Percentiles rank a stretch among this genome's conserved stretches.
phyloP scores from a whole-genome alignment of 2,888 invertebrate species.

The Drosophila colorata region DNA sequence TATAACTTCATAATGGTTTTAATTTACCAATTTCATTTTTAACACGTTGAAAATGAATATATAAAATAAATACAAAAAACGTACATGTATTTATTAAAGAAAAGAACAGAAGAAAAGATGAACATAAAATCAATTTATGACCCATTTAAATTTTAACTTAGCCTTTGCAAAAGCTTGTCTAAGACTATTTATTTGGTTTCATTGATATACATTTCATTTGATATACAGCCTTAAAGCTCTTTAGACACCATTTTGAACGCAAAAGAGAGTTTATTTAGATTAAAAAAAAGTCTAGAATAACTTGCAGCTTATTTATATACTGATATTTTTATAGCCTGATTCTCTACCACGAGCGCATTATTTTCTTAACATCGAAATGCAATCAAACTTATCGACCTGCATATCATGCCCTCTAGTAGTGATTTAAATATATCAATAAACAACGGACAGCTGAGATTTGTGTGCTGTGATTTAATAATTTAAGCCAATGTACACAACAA shows the following conservation, averaged over 20 bases:
- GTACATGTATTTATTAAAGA: too few relatives aligned
- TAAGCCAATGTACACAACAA: constrained; percentile 20
- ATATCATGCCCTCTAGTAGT: not conserved
- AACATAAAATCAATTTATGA: too few relatives aligned
- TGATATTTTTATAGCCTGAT: not conserved
- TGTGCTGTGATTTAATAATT: constrained; percentile 11
- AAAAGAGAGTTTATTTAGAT: not conserved
- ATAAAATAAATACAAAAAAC: too few relatives aligned
- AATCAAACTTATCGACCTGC: constrained; percentile 8
- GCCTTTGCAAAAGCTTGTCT: too few relatives aligned
- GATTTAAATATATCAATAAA: constrained; percentile 10
- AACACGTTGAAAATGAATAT: too few relatives aligned
- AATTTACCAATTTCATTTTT: too few relatives aligned
- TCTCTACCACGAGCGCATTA: not conserved
- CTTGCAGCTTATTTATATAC: not conserved
- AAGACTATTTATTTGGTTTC: too few relatives aligned
- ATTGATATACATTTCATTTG: not conserved
- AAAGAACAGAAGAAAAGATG: too few relatives aligned
- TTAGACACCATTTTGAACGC: not conserved
- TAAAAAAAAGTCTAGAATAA: not conserved
- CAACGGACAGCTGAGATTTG: constrained; percentile 4
- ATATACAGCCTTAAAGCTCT: not conserved
- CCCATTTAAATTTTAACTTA: too few relatives aligned
- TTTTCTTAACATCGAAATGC: not conserved
- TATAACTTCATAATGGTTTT: too few relatives aligned